Evolutionary conservation across 2,888 invertebrate genomes (phyloP).

Genomic region (Lycia hirtaria): DNA sequence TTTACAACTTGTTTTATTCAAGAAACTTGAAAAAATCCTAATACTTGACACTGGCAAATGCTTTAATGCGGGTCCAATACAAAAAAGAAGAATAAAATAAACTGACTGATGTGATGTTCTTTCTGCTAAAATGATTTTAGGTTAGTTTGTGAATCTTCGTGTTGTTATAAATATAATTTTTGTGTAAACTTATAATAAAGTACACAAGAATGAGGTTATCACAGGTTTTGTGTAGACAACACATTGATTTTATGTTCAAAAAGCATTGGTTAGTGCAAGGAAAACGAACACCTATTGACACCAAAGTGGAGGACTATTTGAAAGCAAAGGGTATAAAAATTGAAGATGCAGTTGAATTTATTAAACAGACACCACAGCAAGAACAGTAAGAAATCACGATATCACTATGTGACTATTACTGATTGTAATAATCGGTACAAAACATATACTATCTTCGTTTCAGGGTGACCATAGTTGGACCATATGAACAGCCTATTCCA

Average conservation of each 20-base stretch:
- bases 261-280: conserved; percentile 90
- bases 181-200: not conserved
- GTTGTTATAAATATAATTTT: not conserved
- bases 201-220: conserved; percentile 87
- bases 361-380: conserved; percentile 68
- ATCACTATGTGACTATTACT: not conserved
- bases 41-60: too few species aligned
- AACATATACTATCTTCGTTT: conserved; percentile 1
- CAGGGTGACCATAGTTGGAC: conserved; percentile 76
- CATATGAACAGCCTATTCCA: conserved; percentile 65
- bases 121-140: conserved; percentile 1
- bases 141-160: conserved; percentile 8
- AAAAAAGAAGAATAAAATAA: too few species aligned
- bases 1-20: too few species aligned
- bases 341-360: conserved; percentile 86
- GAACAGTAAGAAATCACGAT: conserved; percentile 56
- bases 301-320: conserved; percentile 83
- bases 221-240: conserved; percentile 86
- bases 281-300: conserved; percentile 84
- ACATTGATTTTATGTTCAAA: conserved; percentile 90
- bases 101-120: too few species aligned
- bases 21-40: too few species aligned
- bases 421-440: not conserved
- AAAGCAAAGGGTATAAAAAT: conserved; percentile 85
- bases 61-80: too few species aligned